Base-by-base conservation (phyloP, 2,113 vertebrate genomes). In the Catharus fuscescens region DNA sequence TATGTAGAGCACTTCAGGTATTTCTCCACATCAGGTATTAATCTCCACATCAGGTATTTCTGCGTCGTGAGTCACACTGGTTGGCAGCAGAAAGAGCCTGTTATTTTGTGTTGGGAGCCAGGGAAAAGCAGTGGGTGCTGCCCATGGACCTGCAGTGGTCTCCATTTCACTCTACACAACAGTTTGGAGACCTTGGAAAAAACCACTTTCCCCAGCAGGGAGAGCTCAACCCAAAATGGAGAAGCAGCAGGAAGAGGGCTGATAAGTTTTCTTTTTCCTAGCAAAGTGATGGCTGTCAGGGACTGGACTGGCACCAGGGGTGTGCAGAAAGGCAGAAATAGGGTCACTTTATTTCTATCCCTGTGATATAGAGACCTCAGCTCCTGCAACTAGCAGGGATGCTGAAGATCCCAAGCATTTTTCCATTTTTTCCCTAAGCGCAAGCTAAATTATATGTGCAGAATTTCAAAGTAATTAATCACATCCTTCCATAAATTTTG, bases 331-430 rank as follows among this genome's bases (percentile, higher is more conserved):
- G 7, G 19, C 19, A 45, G 10, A 80, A 65, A 45, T 6, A 65
- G 5, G 20, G 19, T 50, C 23, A 12, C 5, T 48, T 32, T 32
- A 23, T 86, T 93, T 81, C 40, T 24, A 0, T 20, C 6, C 2
- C 1, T 1, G 2, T 34, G 57, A 11, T 1, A 1, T 3, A 26
- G 26, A 34, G 29, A 44, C 29, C 18, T 40, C 29, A 40, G 57
- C 10, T 73, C 18, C n/a, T 53, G 25, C 1, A 7, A 36, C 36
- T 44, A 31, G 8, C 21, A 65, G 45, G 25, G 54, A 65, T 42
- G 28, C 18, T 61, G n/a, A 72, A 23, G 34, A 50, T 36, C 18
- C 20, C 54, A 53, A 80, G 19, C 12, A 38, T 26, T 65, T 26
- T 24, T 74, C 38, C 9, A 19, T 11, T n/a, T 86, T 40, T 64